Percentiles rank a stretch among this genome's conserved stretches.
Conservation (phyloP, 2,113 vertebrate species). For the Embiotoca jacksoni region DNA sequence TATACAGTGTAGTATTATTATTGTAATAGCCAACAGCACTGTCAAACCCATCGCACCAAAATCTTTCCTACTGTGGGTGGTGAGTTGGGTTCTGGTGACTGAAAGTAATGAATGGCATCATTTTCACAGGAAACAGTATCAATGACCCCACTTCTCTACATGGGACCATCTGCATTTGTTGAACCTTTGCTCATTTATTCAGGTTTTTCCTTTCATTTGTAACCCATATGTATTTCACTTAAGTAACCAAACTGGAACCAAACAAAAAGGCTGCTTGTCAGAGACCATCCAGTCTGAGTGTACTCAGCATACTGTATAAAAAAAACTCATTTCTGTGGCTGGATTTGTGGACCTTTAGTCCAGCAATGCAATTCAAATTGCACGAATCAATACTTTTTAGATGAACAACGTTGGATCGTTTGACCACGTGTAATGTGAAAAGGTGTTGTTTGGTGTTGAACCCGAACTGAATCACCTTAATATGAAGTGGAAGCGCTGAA, state of each 20-base stretch:
- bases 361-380: too few relatives aligned
- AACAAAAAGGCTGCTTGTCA: neutral
- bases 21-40: neutral
- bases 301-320: neutral
- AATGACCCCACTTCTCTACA: neutral
- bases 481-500: too few relatives aligned
- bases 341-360: too few relatives aligned
- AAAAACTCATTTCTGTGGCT: too few relatives aligned
- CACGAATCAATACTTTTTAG: too few relatives aligned
- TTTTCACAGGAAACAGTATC: neutral
- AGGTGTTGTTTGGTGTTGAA: too few relatives aligned
- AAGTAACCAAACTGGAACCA: slow-evolving; percentile 12
- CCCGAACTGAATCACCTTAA: too few relatives aligned
- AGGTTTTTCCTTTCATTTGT: slow-evolving; percentile 18
- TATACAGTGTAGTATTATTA: too few relatives aligned
- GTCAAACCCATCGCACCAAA: too few relatives aligned
- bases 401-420: too few relatives aligned
- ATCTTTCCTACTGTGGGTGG: neutral
- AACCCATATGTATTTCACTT: slow-evolving; percentile 8
- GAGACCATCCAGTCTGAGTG: slow-evolving; percentile 18
- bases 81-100: neutral
- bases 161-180: neutral
- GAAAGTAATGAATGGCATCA: neutral
- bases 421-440: too few relatives aligned
- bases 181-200: too few relatives aligned